phyloP scores from a whole-genome alignment of 2,113 vertebrate species.

The Psettodes erumei region DNA sequence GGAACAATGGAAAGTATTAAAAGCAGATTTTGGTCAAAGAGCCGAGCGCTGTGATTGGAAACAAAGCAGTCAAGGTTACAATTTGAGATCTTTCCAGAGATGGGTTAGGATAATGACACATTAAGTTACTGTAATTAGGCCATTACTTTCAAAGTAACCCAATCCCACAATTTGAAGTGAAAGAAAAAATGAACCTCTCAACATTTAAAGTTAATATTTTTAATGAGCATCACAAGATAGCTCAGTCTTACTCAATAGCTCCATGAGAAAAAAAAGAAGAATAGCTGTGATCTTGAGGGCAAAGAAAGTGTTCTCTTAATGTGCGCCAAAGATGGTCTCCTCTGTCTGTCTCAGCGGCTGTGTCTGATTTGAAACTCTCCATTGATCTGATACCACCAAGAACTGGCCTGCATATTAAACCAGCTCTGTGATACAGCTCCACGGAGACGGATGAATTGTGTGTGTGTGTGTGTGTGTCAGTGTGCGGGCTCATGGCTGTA shows the following conservation, averaged over 20 bases:
- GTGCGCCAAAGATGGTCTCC: slow-evolving; percentile 68
- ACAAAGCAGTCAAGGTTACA: slow-evolving; percentile 24
- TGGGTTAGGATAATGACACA: slow-evolving; percentile 49
- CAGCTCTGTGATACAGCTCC: slow-evolving; percentile 52
- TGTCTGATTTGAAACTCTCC: slow-evolving; percentile 76
- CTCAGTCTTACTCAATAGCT: slow-evolving; percentile 64
- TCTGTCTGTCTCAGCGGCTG: slow-evolving; percentile 69
- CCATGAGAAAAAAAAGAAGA: slow-evolving; percentile 63
- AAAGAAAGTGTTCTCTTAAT: slow-evolving; percentile 71
- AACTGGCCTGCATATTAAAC: slow-evolving; percentile 74
- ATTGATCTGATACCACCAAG: slow-evolving; percentile 76
- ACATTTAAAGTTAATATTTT: slow-evolving; percentile 72
- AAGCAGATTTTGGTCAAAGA: slow-evolving; percentile 6
- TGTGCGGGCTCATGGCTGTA: slow-evolving; percentile 39
- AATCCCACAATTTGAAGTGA: slow-evolving; percentile 47
- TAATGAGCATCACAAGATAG: slow-evolving; percentile 74
- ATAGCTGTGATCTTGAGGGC: slow-evolving; percentile 67
- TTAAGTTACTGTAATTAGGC: slow-evolving; percentile 67
- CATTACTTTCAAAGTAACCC: slow-evolving; percentile 69
- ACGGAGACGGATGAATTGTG: slow-evolving; percentile 36
- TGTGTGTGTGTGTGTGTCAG: slow-evolving; percentile 47
- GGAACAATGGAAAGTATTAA: slow-evolving; percentile 38
- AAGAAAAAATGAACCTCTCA: slow-evolving; percentile 25
- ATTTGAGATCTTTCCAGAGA: slow-evolving; percentile 51
- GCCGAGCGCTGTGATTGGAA: slow-evolving; percentile 5